Evolutionary conservation across 2,113 vertebrate genomes (phyloP).

Genomic region (Rana temporaria): DNA sequence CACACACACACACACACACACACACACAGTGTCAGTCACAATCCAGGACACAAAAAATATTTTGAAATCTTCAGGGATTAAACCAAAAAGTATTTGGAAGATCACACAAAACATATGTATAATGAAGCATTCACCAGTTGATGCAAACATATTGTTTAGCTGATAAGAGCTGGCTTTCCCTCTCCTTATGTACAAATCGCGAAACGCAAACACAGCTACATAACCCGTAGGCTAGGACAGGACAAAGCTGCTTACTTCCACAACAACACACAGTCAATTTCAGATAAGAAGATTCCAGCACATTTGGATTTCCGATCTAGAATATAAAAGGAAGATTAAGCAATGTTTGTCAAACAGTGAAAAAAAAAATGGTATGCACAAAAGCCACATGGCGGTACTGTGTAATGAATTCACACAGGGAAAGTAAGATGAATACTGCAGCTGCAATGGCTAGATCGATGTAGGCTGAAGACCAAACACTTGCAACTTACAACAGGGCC

Average conservation of each 20-base stretch:
- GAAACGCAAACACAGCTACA: not conserved
- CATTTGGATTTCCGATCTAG: not conserved
- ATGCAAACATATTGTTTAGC: too few species aligned
- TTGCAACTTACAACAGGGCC: not conserved
- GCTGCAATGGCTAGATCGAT: not conserved
- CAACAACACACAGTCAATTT: not conserved
- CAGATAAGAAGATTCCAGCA: constrained; percentile 5
- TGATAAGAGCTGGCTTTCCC: too few species aligned
- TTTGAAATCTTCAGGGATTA: too few species aligned
- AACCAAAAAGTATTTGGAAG: too few species aligned
- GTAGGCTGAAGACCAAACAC: too few species aligned
- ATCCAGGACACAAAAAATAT: too few species aligned
- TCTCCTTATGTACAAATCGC: not conserved
- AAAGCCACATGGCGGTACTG: not conserved
- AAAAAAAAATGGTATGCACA: not conserved
- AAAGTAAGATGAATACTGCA: not conserved
- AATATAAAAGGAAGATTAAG: not conserved
- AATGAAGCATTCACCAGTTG: too few species aligned
- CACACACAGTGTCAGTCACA: too few species aligned
- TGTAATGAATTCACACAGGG: not conserved
- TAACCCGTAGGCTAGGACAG: not conserved
- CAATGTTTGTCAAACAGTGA: not conserved
- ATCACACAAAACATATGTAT: too few species aligned
- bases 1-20: too few species aligned
- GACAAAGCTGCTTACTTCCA: not conserved